A percentile compares a stretch with the other conserved stretches of the same genome.
Evolutionary conservation across 37 sponge, comb jelly and placozoan species (phyloP).

Genomic region (Oopsacas minuta): DNA sequence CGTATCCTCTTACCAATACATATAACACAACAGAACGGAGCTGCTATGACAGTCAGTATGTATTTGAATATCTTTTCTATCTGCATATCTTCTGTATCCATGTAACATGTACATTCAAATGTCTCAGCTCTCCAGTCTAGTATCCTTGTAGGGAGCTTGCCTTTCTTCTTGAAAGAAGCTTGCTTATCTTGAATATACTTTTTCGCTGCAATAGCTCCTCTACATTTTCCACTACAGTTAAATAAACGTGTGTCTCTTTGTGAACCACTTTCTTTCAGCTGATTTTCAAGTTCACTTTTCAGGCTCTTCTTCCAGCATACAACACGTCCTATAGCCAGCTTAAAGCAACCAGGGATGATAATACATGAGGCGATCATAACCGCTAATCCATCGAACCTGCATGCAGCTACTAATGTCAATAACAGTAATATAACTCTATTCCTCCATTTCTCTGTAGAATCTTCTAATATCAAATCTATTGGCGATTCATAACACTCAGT

Average conservation of each 20-base stretch:
- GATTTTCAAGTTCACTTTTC: background rate
- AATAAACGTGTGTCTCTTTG: conserved; percentile 12
- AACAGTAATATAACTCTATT: background rate
- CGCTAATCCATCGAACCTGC: background rate
- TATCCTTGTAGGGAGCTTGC: background rate
- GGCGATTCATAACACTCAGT: background rate
- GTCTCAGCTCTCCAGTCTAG: conserved; percentile 15
- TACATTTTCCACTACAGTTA: background rate
- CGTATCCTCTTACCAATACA: background rate
- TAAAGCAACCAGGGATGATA: background rate
- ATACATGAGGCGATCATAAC: background rate
- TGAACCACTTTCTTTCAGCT: background rate
- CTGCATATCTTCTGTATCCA: conserved; percentile 12
- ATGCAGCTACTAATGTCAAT: background rate
- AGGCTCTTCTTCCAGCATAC: conserved; percentile 3
- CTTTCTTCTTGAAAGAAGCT: background rate
- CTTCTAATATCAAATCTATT: background rate
- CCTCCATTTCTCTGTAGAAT: background rate
- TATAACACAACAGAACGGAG: background rate
- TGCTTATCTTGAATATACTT: conserved; percentile 9
- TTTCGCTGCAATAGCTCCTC: background rate
- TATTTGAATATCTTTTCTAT: background rate
- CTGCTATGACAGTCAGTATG: background rate
- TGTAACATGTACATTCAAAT: background rate
- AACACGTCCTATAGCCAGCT: background rate